These are phyloP conservation scores for Spea multiplicata DNA, from an alignment of 2,113 vertebrate species.

Conservation along the genomic window DNA sequence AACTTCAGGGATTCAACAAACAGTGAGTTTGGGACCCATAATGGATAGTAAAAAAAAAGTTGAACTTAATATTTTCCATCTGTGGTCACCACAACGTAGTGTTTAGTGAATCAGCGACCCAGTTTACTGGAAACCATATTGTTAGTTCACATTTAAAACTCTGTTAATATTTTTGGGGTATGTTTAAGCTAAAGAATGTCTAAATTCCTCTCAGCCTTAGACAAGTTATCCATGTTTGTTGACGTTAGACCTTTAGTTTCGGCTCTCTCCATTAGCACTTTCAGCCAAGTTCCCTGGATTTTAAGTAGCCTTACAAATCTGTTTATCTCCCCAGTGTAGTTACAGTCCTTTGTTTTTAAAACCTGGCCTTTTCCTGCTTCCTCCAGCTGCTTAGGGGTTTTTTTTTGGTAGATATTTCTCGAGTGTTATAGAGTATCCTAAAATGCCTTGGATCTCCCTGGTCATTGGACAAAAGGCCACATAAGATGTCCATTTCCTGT, in stretches of 20 bases:
- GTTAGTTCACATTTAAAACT: too few species aligned
- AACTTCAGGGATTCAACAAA: too few species aligned
- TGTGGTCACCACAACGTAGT: too few species aligned
- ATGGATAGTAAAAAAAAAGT: too few species aligned
- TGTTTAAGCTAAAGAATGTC: too few species aligned
- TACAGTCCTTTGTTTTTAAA: conserved; percentile 30
- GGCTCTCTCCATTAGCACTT: background rate
- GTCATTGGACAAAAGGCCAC: conserved; percentile 23
- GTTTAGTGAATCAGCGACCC: too few species aligned
- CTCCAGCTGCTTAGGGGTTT: conserved; percentile 36
- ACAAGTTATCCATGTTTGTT: background rate
- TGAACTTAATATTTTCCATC: too few species aligned
- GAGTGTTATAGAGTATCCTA: background rate
- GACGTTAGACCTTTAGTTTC: background rate
- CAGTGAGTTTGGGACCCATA: too few species aligned
- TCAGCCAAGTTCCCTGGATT: conserved; percentile 44
- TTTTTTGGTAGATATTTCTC: conserved; percentile 17
- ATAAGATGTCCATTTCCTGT: conserved; percentile 26
- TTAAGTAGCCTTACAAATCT: conserved; percentile 19
- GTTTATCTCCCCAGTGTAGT: conserved; percentile 32
- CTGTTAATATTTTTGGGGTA: too few species aligned
- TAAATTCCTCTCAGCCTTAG: background rate
- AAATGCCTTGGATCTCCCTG: conserved; percentile 5
- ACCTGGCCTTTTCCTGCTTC: conserved; percentile 15
- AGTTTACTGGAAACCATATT: too few species aligned